These are phyloP conservation scores for Oppia nitens DNA, from an alignment of 1,140 invertebrate species.

Conservation along the genomic window DNA sequence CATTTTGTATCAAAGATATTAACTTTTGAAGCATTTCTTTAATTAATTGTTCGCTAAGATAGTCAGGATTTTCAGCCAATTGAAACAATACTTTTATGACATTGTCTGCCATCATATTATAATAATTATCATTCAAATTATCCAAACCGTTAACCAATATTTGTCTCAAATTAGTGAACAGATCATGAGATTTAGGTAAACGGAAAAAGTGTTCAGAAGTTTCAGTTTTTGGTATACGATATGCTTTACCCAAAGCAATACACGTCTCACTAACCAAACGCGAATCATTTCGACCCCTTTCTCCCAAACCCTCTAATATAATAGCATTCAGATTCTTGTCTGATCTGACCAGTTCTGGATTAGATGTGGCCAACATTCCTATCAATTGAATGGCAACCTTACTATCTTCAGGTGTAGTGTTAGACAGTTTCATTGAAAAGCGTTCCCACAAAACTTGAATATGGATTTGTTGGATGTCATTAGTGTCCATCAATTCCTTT, in stretches of 20 bases:
- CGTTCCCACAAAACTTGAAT: constrained; percentile 58
- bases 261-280: constrained; percentile 40
- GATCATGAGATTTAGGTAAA: constrained; percentile 35
- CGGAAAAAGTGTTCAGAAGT: constrained; percentile 25
- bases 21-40: constrained; percentile 3
- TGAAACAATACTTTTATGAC: constrained; percentile 42
- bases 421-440: constrained; percentile 54
- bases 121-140: constrained; percentile 30
- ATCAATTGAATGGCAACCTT: constrained; percentile 49
- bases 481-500: constrained; percentile 34
- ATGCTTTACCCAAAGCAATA: constrained; percentile 37
- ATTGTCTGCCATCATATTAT: constrained; percentile 39
- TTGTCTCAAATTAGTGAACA: constrained; percentile 34
- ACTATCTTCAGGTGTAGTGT: constrained; percentile 45
- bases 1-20: neutral
- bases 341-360: constrained; percentile 33
- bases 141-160: constrained; percentile 34
- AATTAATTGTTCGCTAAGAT: constrained; percentile 30
- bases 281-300: constrained; percentile 34
- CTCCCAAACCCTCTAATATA: constrained; percentile 37
- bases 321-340: constrained; percentile 39
- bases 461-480: constrained; percentile 35
- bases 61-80: constrained; percentile 34
- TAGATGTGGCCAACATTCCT: constrained; percentile 45
- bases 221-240: constrained; percentile 23